A percentile compares a stretch with the other conserved stretches of the same genome.
Evolutionary conservation across 2,113 vertebrate species (phyloP).

Genomic region (Rafetus swinhoei): DNA sequence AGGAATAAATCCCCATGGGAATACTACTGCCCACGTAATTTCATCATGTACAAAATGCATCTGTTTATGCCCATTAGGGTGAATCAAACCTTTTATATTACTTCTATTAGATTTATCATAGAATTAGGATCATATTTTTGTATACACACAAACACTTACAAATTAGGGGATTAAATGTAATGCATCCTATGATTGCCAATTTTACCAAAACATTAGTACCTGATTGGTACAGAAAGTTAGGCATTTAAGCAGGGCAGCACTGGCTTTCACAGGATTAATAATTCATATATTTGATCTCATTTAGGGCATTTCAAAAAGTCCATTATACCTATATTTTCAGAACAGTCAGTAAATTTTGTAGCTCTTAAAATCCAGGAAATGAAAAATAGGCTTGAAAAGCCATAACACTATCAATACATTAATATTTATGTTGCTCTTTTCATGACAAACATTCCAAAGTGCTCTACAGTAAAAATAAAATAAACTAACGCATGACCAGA

Average conservation of each 20-base stretch:
- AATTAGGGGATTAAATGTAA: too few species aligned
- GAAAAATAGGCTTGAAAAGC: constrained; percentile 78
- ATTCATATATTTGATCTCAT: constrained; percentile 78
- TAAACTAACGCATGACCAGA: constrained; percentile 71
- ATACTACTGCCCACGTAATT: too few species aligned
- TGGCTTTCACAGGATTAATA: constrained; percentile 76
- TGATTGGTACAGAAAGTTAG: not conserved
- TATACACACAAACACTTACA: too few species aligned
- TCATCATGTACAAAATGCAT: too few species aligned
- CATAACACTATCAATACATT: constrained; percentile 79
- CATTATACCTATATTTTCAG: constrained; percentile 78
- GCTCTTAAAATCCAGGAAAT: constrained; percentile 78
- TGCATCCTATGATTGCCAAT: too few species aligned
- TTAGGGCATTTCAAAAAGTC: constrained; percentile 72
- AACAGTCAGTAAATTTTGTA: constrained; percentile 80
- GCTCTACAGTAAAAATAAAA: constrained; percentile 70
- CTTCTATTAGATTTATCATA: too few species aligned
- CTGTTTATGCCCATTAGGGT: too few species aligned
- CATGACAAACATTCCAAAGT: constrained; percentile 77
- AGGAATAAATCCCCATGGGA: too few species aligned
- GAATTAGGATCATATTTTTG: too few species aligned
- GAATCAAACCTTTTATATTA: too few species aligned
- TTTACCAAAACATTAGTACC: too few species aligned
- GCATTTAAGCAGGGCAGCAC: constrained; percentile 47
- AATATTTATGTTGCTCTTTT: constrained; percentile 82